Conservation (phyloP, 2,797 vertebrate species). For the Botia kubotai region DNA sequence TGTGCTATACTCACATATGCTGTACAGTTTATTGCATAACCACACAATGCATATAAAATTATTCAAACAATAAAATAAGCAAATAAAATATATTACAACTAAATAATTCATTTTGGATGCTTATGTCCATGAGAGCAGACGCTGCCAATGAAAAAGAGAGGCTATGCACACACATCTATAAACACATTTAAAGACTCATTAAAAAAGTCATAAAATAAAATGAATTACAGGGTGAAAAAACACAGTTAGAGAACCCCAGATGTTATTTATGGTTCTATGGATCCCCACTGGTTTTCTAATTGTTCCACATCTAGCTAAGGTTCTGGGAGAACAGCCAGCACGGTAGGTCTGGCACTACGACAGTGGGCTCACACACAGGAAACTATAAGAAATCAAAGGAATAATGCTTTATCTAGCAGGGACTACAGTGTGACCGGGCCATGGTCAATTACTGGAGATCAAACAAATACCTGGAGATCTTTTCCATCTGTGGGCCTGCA, state of each 20-base stretch:
- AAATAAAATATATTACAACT: neutral
- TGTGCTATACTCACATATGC: neutral
- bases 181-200: conserved; percentile 50
- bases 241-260: neutral
- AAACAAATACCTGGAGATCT: neutral
- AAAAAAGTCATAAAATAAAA: conserved; percentile 48
- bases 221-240: conserved; percentile 7
- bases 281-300: conserved; percentile 3
- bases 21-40: conserved; percentile 4
- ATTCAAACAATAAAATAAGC: neutral
- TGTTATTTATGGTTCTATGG: conserved; percentile 31
- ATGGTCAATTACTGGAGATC: neutral
- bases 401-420: neutral
- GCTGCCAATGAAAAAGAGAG: neutral
- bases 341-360: conserved; percentile 12
- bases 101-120: neutral
- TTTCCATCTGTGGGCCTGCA: neutral
- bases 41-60: conserved; percentile 1
- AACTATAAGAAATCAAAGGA: neutral
- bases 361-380: conserved; percentile 9
- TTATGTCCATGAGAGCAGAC: neutral
- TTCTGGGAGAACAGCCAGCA: conserved; percentile 37
- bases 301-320: conserved; percentile 1
- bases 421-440: neutral
- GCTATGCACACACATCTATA: conserved; percentile 21